Base-by-base conservation (phyloP, 2,113 vertebrate genomes). In the Gracilinanus agilis region DNA sequence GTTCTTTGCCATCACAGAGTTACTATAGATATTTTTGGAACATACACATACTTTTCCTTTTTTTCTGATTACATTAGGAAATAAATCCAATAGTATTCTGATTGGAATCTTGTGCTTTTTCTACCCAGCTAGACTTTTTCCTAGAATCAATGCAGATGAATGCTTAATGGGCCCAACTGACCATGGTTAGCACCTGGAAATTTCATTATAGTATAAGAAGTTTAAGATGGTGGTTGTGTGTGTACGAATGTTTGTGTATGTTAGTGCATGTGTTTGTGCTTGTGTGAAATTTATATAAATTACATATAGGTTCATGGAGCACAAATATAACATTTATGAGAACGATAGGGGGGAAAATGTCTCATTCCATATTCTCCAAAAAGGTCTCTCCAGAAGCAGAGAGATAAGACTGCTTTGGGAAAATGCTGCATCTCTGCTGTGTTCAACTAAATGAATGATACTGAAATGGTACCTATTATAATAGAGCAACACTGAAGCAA, bases 61-160 rank as follows among this genome's bases (percentile, higher is more conserved):
- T 49, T 49, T 49, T 49, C 49, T 49, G 49, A 49, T 49, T 2
- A 49, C 49, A 49, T 49, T 3, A 61, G 56, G 9, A 6, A 11
- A 61, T 61, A 6, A 10, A 61, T 3, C 29, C 58, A 67, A 29
- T 67, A 34, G 58, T 27, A 34, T 29, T 67, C 29, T 67, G 27
- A 83, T 83, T 83, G 40, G 40, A 40, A 83, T 83, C n/a, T 34
- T 40, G 6, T 23, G 67, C n/a, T 83, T n/a, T 83, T 40, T 40
- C 67, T 83, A 75, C 4, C 12, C 29, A 34, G 61, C 12, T 34
- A 95, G 49, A 56, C 16, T 96, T 91, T 94, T 92, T 11, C 90
- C 91, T 94, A 24, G 61, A 97, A 93, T n/a, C 27, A 94, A 95
- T 96, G 94, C 88, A 96, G 58, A 90, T 49, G 24, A 92, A n/a